These are phyloP conservation scores for Abscondita cerata DNA, from an alignment of 2,888 invertebrate genomes.

Conservation along the genomic window DNA sequence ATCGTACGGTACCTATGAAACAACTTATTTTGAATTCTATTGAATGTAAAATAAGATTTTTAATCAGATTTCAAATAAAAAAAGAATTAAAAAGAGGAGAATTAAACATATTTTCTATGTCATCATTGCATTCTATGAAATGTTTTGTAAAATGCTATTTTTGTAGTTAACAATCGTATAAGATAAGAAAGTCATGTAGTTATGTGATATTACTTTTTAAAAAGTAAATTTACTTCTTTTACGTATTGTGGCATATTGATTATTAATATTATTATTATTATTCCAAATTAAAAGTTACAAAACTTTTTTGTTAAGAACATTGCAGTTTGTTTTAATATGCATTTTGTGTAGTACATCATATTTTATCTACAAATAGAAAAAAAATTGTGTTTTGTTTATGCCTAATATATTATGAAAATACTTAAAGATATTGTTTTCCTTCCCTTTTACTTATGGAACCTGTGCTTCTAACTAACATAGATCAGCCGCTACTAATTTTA, in stretches of 20 bases:
- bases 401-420: too few relatives aligned
- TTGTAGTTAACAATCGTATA: slow-evolving; percentile 29
- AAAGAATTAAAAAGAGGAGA: neutral
- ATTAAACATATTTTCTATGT: slow-evolving; percentile 11
- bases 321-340: neutral
- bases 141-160: slow-evolving; percentile 33
- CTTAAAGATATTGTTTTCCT: too few relatives aligned
- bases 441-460: too few relatives aligned
- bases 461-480: too few relatives aligned
- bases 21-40: neutral
- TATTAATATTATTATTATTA: neutral
- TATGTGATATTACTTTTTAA: slow-evolving; percentile 35
- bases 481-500: too few relatives aligned
- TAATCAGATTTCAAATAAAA: neutral
- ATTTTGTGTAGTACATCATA: neutral
- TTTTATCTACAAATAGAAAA: too few relatives aligned
- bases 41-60: too few relatives aligned
- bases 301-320: neutral
- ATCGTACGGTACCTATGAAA: neutral
- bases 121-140: slow-evolving; percentile 9
- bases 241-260: neutral
- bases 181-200: slow-evolving; percentile 32
- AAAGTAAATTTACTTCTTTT: slow-evolving; percentile 18
- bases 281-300: neutral
- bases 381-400: too few relatives aligned